These are phyloP conservation scores for Smithornis capensis DNA, from an alignment of 2,113 vertebrate species.

Conservation along the genomic window DNA sequence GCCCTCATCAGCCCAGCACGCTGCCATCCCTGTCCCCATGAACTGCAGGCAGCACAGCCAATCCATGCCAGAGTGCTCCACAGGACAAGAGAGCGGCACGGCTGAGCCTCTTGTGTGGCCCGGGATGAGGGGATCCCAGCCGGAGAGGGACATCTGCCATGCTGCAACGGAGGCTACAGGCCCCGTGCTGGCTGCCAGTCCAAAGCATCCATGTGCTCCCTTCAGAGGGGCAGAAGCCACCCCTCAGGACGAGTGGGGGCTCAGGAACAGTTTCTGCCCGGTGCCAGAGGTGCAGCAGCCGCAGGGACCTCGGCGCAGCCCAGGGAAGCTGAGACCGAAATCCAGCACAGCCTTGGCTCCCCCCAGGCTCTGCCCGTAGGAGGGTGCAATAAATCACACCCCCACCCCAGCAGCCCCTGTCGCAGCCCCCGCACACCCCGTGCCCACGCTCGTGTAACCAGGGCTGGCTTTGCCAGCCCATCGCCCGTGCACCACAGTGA, in stretches of 20 bases:
- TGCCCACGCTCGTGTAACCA: background rate
- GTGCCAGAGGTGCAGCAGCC: background rate
- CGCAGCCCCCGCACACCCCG: background rate
- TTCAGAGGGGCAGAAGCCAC: background rate
- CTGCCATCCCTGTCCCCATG: background rate
- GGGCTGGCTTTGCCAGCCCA: background rate
- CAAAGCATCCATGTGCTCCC: background rate
- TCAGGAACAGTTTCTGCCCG: background rate
- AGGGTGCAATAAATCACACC: slow-evolving; percentile 5
- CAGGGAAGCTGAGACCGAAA: background rate
- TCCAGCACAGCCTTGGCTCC: background rate
- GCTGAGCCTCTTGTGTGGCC: background rate
- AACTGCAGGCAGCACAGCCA: background rate
- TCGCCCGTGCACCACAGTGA: accelerated
- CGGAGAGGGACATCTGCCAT: background rate
- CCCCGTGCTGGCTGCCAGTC: background rate
- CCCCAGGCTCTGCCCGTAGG: background rate
- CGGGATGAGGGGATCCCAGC: background rate
- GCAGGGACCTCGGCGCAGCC: background rate
- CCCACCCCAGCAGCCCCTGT: background rate
- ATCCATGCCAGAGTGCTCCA: accelerated
- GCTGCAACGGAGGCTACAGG: background rate
- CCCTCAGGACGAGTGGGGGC: accelerated
- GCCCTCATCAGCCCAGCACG: background rate
- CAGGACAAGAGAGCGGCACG: background rate